Base-by-base conservation (phyloP, 1,140 invertebrate genomes). In the Ceratoteleas bidentatus region DNA sequence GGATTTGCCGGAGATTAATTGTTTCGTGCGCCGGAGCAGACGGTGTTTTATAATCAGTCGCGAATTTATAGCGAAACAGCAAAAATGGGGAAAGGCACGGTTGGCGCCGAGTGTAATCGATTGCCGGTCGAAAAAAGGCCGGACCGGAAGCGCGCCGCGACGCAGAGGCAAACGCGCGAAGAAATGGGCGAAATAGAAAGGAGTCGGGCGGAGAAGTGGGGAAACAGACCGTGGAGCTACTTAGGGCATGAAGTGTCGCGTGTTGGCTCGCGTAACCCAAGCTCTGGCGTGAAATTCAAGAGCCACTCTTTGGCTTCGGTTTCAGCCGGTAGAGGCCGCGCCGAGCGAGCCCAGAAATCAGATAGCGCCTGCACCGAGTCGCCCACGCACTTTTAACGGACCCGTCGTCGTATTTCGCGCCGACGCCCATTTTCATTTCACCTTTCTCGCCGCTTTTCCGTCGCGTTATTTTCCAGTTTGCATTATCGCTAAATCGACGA, bases 171-270 rank as follows among this genome's bases (percentile, higher is more conserved):
- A 53, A 36, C 34, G 52, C 54, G 62, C 16, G 49, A 68, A 64
- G 64, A 81, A 80, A 68, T 62, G 61, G 53, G 24, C 38, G 60
- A 70, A 66, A 64, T 53, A 72, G 38, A 61, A 75, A 75, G 72
- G 72, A 75, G 53, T 73, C 52, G 38, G 70, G 54, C 38, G 62
- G 57, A 57, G 73, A 74, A 68, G 75, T 72, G 79, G 83, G 68
- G 87, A 88, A 88, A 87, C 87, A 87, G 87, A 88, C 81, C 88
- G 86, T 84, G 76, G 84, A 86, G 82, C 82, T 88, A 85, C 87
- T 88, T 86, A 85, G 84, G 81, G 85, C 84, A 86, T 86, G 79
- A 88, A 90, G 87, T 89, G 87, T 89, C 87, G 87, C 87, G 86
- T 87, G 87, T 89, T 88, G 69, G 81, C 72, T 84, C 56, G 53